Conservation (phyloP, 2,113 vertebrate species). For the Crotalus tigris region DNA sequence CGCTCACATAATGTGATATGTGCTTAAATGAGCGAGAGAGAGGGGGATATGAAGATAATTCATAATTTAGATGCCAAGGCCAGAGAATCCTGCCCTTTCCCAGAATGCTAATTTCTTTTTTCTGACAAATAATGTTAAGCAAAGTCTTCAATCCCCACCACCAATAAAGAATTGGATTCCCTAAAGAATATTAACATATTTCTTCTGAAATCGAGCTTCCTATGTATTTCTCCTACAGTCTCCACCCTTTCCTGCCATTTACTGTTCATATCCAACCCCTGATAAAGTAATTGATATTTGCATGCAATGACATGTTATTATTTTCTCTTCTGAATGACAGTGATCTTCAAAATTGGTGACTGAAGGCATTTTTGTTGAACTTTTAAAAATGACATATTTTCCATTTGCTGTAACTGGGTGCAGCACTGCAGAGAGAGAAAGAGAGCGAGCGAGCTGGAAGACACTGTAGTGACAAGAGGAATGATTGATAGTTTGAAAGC, state of each 20-base stretch:
- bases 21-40: neutral
- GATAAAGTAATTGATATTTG: constrained; percentile 35
- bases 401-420: constrained; percentile 44
- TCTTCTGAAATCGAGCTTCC: neutral
- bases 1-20: too few species aligned
- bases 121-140: neutral
- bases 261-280: neutral
- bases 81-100: neutral
- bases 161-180: neutral
- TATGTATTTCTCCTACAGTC: neutral
- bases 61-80: neutral
- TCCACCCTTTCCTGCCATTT: neutral
- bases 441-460: constrained; percentile 49
- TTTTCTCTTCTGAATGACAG: constrained; percentile 58
- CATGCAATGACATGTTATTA: constrained; percentile 33
- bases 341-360: constrained; percentile 46
- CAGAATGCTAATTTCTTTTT: neutral
- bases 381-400: constrained; percentile 59
- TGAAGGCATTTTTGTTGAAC: constrained; percentile 49
- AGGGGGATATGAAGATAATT: neutral
- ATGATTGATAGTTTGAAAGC: constrained; percentile 66
- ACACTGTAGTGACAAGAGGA: constrained; percentile 46
- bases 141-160: neutral
- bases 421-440: constrained; percentile 49
- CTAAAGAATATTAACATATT: neutral